Evolutionary conservation across 2,113 vertebrate species (phyloP), one percentile per base, ranked within the genome.

Genomic region (Cottus gobio): DNA sequence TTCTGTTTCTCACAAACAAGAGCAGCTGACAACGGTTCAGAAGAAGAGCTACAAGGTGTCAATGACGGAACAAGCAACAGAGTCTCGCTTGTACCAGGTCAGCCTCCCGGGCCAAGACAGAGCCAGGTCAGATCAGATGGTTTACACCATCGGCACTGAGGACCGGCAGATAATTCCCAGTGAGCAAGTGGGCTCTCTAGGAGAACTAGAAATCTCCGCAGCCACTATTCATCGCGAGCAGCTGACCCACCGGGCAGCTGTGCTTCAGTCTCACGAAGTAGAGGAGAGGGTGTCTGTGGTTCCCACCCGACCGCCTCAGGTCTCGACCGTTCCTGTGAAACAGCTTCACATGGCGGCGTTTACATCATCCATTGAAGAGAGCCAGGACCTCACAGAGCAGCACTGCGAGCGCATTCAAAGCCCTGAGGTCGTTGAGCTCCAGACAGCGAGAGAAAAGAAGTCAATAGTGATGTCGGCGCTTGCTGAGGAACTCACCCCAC

Each of bases 81-180:
- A 95, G 87, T 95, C 95, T 8, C 94, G 94, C 2, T 77, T 96
- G 76, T 95, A 94, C 85, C 93, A 91, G 79, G 95, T 96, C 68
- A 94, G 87, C 71, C 85, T 95, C 15, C 94, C 96, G 1, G 95
- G 94, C 12, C 93, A 95, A 69, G 91, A 92, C 66, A 81, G 71
- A 70, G 73, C 88, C 8, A 85, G 75, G 10, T 78, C 93, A 10
- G 93, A 94, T 75, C 93, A 95, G 82, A 95, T 95, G 93, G 90
- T 95, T 64, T 96, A 95, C 75, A 96, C 95, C 24, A 95, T 95
- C 18, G 95, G 95, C 26, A 95, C 90, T 6, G 95, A 96, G 81
- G 94, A 92, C 71, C 88, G 91, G 22, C 94, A 95, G 80, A 88
- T 91, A 8, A 83, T 95, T 56, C 88, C 87, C 26, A 95, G 95